phyloP scores from a whole-genome alignment of 2,113 vertebrate species.

The Mus pahari region DNA sequence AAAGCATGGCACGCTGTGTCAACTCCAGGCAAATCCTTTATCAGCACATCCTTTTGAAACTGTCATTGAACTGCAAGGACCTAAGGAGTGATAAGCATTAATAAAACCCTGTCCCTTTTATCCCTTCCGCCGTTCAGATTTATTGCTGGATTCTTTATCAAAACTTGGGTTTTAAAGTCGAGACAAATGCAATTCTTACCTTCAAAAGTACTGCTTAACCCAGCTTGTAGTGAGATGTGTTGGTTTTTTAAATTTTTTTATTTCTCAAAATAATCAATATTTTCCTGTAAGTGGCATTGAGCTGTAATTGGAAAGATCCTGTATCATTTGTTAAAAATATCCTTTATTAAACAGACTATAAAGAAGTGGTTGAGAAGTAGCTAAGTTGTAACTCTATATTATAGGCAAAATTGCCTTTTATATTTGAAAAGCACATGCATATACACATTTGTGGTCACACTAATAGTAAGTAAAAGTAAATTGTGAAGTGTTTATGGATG shows the following conservation, averaged over 20 bases:
- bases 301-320: slow-evolving; percentile 37
- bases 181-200: slow-evolving; percentile 63
- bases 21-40: slow-evolving; percentile 84
- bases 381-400: neutral
- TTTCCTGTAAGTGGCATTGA: slow-evolving; percentile 58
- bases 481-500: neutral
- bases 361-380: neutral
- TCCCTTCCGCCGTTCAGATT: slow-evolving; percentile 73
- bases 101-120: slow-evolving; percentile 81
- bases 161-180: slow-evolving; percentile 78
- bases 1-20: slow-evolving; percentile 80
- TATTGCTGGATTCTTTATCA: slow-evolving; percentile 80
- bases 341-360: neutral
- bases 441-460: neutral
- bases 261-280: slow-evolving; percentile 59
- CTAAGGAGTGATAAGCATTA: slow-evolving; percentile 85
- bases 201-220: slow-evolving; percentile 78
- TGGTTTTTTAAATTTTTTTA: slow-evolving; percentile 35
- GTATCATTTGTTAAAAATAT: neutral
- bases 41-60: slow-evolving; percentile 85
- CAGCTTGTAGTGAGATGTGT: neutral
- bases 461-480: neutral
- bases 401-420: neutral
- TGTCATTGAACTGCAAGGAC: slow-evolving; percentile 84
- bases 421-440: neutral